These are phyloP conservation scores for Aphyosemion australe DNA, from an alignment of 2,113 vertebrate species.

Conservation along the genomic window DNA sequence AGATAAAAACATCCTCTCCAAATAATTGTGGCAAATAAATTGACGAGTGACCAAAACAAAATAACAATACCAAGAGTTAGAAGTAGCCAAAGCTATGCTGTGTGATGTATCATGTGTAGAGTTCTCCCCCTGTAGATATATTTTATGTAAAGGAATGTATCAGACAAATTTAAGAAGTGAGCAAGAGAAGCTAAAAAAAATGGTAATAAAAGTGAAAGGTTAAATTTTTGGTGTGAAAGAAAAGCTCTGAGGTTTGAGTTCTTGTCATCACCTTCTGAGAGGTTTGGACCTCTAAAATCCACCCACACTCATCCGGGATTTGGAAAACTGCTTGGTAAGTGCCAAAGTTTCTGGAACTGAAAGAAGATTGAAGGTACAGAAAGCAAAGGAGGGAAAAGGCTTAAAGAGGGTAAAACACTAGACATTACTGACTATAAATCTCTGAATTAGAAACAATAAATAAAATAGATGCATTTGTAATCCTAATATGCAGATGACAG, in stretches of 20 bases:
- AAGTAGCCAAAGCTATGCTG: background rate
- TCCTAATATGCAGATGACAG: background rate
- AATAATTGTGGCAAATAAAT: too few relatives aligned
- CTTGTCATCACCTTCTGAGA: constrained; percentile 71
- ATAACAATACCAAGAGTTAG: background rate
- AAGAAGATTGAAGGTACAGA: constrained; percentile 19
- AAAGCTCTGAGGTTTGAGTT: constrained; percentile 56
- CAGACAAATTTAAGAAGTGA: background rate
- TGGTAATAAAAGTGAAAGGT: constrained; percentile 51
- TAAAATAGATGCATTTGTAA: background rate
- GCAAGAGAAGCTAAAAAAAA: constrained; percentile 26
- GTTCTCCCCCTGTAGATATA: background rate
- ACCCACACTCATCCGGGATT: constrained; percentile 33
- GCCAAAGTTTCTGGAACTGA: constrained; percentile 29
- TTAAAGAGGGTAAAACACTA: constrained; percentile 3
- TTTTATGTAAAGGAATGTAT: constrained; percentile 1
- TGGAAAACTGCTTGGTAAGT: constrained; percentile 69
- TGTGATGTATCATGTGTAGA: background rate
- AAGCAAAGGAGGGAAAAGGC: constrained; percentile 3
- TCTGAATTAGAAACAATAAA: background rate
- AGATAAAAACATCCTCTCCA: too few relatives aligned
- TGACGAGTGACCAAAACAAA: background rate
- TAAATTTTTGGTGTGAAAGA: constrained; percentile 57
- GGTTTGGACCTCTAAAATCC: constrained; percentile 52
- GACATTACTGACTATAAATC: background rate